Evolutionary conservation across 2,797 vertebrate species (phyloP).

Genomic region (Pseudotriccus pelzelni): DNA sequence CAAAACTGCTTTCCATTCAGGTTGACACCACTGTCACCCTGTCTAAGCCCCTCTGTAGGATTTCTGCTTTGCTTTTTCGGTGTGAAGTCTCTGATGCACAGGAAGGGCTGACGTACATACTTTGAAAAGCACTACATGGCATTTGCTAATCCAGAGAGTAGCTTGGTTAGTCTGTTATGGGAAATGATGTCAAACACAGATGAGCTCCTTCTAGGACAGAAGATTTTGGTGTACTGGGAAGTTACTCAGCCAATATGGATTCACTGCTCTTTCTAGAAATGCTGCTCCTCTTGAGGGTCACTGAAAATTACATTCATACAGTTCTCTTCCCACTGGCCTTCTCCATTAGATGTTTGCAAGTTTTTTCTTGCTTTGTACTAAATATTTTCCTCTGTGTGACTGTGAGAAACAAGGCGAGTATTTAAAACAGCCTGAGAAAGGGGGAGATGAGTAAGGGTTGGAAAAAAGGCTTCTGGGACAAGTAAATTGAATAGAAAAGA

Average conservation of each 20-base stretch:
- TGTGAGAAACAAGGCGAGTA: not conserved
- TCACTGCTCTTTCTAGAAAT: not conserved
- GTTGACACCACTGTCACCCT: not conserved
- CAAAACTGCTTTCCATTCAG: not conserved
- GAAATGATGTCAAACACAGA: not conserved
- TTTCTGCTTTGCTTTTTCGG: not conserved
- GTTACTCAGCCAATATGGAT: not conserved
- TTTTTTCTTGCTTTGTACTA: not conserved
- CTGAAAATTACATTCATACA: not conserved
- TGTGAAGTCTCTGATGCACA: not conserved
- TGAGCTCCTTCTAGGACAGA: not conserved
- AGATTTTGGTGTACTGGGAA: not conserved
- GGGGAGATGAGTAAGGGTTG: not conserved
- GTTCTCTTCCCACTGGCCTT: not conserved
- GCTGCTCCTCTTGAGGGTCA: not conserved
- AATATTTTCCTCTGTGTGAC: not conserved
- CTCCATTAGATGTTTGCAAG: not conserved
- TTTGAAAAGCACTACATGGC: not conserved
- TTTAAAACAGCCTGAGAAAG: not conserved
- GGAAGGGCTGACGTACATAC: not conserved
- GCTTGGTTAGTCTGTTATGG: not conserved
- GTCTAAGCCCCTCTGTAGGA: not conserved
- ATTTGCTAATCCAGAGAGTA: not conserved
- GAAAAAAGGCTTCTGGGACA: not conserved
- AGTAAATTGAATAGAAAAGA: not conserved